phyloP scores from a whole-genome alignment of 2,888 invertebrate species.

The Sturmia bella region DNA sequence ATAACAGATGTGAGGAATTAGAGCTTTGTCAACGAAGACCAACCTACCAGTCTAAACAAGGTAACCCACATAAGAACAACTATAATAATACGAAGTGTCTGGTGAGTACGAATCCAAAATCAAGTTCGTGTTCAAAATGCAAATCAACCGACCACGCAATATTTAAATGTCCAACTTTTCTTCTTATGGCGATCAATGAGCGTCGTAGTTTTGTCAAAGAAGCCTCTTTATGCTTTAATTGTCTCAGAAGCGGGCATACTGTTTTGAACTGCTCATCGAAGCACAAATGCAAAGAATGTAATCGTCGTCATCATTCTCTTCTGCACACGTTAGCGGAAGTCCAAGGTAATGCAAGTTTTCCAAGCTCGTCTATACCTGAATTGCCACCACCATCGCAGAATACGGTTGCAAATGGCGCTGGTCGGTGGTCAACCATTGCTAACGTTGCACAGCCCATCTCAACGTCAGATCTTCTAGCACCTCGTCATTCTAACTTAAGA shows the following conservation, averaged over 20 bases:
- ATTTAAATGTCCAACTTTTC: conserved; percentile 43
- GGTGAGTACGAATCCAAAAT: no score
- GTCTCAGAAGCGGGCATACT: conserved; percentile 4
- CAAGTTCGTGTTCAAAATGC: conserved; percentile 9
- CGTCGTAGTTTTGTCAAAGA: conserved; percentile 34
- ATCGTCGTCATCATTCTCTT: conserved; percentile 6
- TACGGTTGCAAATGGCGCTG: no score
- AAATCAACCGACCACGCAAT: conserved; percentile 35
- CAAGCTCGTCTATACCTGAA: no score
- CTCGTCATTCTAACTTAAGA: no score
- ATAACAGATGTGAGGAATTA: no score
- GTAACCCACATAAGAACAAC: background rate
- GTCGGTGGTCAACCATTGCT: no score
- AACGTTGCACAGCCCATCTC: no score
- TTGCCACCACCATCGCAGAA: no score
- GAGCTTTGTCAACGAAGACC: no score
- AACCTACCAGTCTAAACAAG: background rate
- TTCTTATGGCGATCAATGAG: conserved; percentile 16
- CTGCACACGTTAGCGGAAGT: background rate
- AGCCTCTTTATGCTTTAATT: conserved; percentile 32
- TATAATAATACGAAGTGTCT: conserved; percentile 2
- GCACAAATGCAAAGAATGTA: conserved; percentile 31
- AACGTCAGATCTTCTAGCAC: no score
- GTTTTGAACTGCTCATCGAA: background rate
- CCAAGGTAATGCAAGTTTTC: no score